Base-by-base conservation (phyloP, 2,888 invertebrate species). In the Plusia festucae region DNA sequence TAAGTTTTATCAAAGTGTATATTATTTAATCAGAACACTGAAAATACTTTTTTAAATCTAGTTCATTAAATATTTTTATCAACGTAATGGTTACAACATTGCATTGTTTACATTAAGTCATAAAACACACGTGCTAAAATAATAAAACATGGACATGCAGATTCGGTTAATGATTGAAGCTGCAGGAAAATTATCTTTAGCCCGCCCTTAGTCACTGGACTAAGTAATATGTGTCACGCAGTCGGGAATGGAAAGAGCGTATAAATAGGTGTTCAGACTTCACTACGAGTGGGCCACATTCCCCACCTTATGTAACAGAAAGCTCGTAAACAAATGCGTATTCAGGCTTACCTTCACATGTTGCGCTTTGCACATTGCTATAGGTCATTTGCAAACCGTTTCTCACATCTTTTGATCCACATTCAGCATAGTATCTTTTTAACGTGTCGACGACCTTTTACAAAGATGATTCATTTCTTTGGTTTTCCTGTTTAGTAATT, bases 281-380 rank as follows among this genome's bases (percentile, higher is more conserved):
- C 76, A 83, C 82, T 77, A 79, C 81, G 85, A 88, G 86, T 89
- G 87, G 88, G 87, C 85, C 88, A 86, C 82, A 89, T 93, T 91
- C 85, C 81, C 74, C 79, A 82, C 81, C 84, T 86, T 86, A 93
- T 91, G 90, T 90, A 93, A 93, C 87, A 66, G 85, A 79, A 81
- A 86, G 82, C 87, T 90, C 90, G 90, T 94, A 94, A 93, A 93
- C 93, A 93, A 89, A 85, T 85, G 84, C 83, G 81, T 79, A 82
- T 82, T 81, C 85, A 80, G 79, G 77, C 75, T 76, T 82, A 73
- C 78, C 78, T 73, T 73, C 78, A 73, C 68, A 71, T 69, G 78
- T 70, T 74, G 67, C 70, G 70, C 76, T 76, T 72, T 78, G 79
- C 83, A 83, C 85, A 82, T 85, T 65, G 65, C 63, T 66, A 53